Base-by-base conservation (phyloP, 37 sponge, comb jelly and placozoan species). In the Beroe forskalii region DNA sequence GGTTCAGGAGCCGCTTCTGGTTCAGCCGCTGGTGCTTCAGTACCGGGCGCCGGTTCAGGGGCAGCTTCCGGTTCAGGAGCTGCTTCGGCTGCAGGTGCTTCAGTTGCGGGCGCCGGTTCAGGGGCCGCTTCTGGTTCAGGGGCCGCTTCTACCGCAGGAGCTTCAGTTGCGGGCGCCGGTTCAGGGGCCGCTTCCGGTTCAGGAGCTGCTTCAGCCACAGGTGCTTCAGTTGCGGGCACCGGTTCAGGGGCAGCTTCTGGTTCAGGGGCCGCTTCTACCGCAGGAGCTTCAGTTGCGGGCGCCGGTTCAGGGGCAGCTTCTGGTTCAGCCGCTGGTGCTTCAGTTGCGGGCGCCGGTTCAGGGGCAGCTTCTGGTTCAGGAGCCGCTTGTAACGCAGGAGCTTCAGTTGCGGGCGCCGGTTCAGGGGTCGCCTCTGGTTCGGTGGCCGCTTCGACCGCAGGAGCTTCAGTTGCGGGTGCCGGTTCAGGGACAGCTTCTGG, bases 1-100 rank as follows among this genome's bases (percentile, higher is more conserved):
- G n/a, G n/a, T n/a, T n/a, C n/a, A n/a, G n/a, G n/a, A n/a, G n/a
- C n/a, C n/a, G n/a, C n/a, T n/a, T n/a, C n/a, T n/a, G 66, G 66
- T 63, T 24, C 66, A 3, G 20, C 66, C 25, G 66, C 25, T 63
- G 20, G 20, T 3, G n/a, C 66, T 63, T 55, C 60, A 55, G 60
- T 32, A 39, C 80, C 35, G 80, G n/a, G n/a, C n/a, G 38, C 41
- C 38, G 32, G 80, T 35, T 76, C 36, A 27, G 76, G 76, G 1
- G 36, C 36, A 1, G 31, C 76, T 1, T 1, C 1, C 20, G 76
- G 35, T 37, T 27, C 32, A 33, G 35, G 32, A 72, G 76, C 39
- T 72, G 31, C 36, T 72, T 38, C 76, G n/a, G 31, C 35, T 28
- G 76, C 32, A 17, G 60, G 14, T 19, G 60, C 60, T 55, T 9